Evolutionary conservation across 2,888 invertebrate species (phyloP).

Genomic region (Arrhopalites spinosus): DNA sequence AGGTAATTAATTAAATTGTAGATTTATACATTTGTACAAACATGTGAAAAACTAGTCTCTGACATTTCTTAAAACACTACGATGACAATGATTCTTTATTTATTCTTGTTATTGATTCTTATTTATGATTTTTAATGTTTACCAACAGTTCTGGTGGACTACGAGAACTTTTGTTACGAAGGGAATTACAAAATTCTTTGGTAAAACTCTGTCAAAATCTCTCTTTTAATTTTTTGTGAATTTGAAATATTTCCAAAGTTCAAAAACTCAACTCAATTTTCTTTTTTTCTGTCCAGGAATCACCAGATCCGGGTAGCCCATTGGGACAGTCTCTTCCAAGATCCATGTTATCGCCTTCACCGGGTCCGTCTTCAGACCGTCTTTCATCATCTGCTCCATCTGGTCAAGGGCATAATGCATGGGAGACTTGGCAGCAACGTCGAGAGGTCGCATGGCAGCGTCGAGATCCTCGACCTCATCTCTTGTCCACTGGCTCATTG

Average conservation of each 20-base stretch:
- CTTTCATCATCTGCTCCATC: slow-evolving; percentile 87
- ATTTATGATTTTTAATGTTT: too few species aligned
- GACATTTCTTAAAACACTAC: too few species aligned
- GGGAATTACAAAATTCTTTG: slow-evolving; percentile 57
- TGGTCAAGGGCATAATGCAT: slow-evolving; percentile 69
- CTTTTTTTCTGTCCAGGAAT: too few species aligned
- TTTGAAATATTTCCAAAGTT: too few species aligned
- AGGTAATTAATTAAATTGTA: slow-evolving; percentile 23
- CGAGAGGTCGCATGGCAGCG: slow-evolving; percentile 81
- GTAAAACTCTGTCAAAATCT: too few species aligned
- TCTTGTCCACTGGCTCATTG: slow-evolving; percentile 79
- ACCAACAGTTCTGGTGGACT: slow-evolving; percentile 43
- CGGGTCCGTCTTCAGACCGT: slow-evolving; percentile 59
- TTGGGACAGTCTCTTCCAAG: slow-evolving; percentile 60
- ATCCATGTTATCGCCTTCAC: slow-evolving; percentile 60
- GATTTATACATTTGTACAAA: too few species aligned
- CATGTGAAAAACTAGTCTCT: too few species aligned
- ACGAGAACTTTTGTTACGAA: slow-evolving; percentile 50
- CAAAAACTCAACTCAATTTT: too few species aligned
- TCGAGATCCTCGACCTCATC: slow-evolving; percentile 82
- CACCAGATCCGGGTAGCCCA: slow-evolving; percentile 59
- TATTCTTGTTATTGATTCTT: too few species aligned
- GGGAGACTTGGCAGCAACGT: slow-evolving; percentile 55
- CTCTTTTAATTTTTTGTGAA: too few species aligned
- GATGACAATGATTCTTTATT: too few species aligned